Percentiles rank a stretch among this genome's conserved stretches.
Conservation (phyloP, 2,797 vertebrate species). For the Spinibarbus caldwelli region DNA sequence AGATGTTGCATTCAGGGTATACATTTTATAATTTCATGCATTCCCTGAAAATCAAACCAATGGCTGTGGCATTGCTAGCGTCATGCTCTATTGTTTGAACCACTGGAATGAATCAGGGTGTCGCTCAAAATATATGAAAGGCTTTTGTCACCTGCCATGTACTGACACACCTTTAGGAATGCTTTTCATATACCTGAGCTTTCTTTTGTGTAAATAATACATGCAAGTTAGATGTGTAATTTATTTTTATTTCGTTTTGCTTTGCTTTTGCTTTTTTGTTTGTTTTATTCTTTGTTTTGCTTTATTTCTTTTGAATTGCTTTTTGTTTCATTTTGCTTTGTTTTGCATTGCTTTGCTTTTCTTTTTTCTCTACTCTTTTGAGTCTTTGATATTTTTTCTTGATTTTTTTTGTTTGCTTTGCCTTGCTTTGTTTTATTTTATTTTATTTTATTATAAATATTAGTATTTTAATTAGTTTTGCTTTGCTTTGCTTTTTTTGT, state of each 20-base stretch:
- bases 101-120: neutral
- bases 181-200: neutral
- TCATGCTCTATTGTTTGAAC: neutral
- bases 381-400: too few species aligned
- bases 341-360: too few species aligned
- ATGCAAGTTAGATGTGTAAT: too few species aligned
- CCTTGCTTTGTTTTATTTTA: neutral
- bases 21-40: neutral
- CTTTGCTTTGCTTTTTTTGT: neutral
- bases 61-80: neutral
- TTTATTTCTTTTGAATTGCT: too few species aligned
- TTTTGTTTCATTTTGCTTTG: too few species aligned
- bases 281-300: too few species aligned
- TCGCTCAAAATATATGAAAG: neutral
- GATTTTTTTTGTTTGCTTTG: neutral
- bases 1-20: neutral
- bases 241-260: neutral
- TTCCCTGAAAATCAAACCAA: neutral
- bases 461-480: neutral
- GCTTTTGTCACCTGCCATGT: conserved; percentile 1
- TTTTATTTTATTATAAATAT: too few species aligned
- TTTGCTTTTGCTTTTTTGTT: too few species aligned
- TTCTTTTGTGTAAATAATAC: neutral
- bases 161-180: neutral
- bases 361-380: too few species aligned